Conservation (phyloP, 2,888 invertebrate species). For the Drosophila niveifrons region DNA sequence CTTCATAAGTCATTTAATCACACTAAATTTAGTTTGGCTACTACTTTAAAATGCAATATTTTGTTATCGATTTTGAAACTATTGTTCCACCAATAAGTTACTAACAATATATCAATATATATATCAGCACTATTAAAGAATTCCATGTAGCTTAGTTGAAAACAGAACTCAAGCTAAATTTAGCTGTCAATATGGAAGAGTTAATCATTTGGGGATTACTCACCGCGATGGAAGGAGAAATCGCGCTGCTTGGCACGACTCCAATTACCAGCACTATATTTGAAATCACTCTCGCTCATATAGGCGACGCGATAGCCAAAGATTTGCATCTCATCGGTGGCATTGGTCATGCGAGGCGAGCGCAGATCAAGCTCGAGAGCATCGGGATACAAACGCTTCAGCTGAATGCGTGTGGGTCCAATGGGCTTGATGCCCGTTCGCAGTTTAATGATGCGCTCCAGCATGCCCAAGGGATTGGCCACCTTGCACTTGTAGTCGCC, state of each 20-base stretch:
- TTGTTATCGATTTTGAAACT: too few relatives aligned
- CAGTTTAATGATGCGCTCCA: slow-evolving; percentile 86
- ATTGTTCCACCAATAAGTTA: too few relatives aligned
- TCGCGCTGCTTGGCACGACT: slow-evolving; percentile 83
- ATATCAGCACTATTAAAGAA: too few relatives aligned
- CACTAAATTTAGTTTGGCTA: too few relatives aligned
- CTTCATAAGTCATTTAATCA: too few relatives aligned
- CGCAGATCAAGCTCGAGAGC: slow-evolving; percentile 85
- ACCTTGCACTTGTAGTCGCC: slow-evolving; percentile 88
- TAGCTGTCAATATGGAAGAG: not conserved
- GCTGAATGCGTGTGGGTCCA: slow-evolving; percentile 85
- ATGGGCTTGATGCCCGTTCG: slow-evolving; percentile 87
- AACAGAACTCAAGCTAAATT: too few relatives aligned
- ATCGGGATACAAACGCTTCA: slow-evolving; percentile 83
- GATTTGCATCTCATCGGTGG: slow-evolving; percentile 83
- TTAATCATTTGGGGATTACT: slow-evolving; percentile 30
- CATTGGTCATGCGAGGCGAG: slow-evolving; percentile 78
- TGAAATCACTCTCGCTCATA: slow-evolving; percentile 83
- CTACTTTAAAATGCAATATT: too few relatives aligned
- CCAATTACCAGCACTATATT: slow-evolving; percentile 84
- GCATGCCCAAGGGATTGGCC: slow-evolving; percentile 86
- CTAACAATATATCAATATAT: too few relatives aligned
- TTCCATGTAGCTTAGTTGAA: too few relatives aligned
- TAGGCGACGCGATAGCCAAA: slow-evolving; percentile 84
- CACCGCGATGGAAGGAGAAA: slow-evolving; percentile 84